Percentiles rank a stretch among this genome's conserved stretches.
Evolutionary conservation across 2,113 vertebrate genomes (phyloP).

Genomic region (Tachuris rubrigastra): DNA sequence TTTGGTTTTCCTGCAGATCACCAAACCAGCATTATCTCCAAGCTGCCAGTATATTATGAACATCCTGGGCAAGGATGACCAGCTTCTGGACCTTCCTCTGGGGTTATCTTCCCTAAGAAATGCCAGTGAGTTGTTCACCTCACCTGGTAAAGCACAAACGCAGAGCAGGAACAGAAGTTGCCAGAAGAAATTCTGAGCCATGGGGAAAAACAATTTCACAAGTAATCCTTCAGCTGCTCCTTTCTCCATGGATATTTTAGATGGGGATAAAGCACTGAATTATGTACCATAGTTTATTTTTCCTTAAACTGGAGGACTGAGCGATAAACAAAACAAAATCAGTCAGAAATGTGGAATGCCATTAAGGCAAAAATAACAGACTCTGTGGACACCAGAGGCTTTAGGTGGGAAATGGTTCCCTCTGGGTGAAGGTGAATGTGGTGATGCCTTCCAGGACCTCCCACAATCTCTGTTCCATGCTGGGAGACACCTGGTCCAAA

Average conservation of each 20-base stretch:
- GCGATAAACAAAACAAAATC: neutral
- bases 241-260: neutral
- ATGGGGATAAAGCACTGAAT: neutral
- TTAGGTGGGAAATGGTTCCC: neutral
- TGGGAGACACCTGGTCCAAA: neutral
- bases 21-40: neutral
- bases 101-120: slow-evolving; percentile 74
- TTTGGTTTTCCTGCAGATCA: slow-evolving; percentile 72
- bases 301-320: neutral
- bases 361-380: neutral
- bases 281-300: neutral
- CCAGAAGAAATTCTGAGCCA: slow-evolving; percentile 40
- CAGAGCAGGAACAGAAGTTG: slow-evolving; percentile 61
- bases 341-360: neutral
- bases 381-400: neutral
- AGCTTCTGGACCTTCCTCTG: neutral
- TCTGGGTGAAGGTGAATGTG: neutral
- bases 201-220: slow-evolving; percentile 7
- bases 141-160: slow-evolving; percentile 77
- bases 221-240: neutral
- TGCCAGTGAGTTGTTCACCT: slow-evolving; percentile 74
- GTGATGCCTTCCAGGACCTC: neutral
- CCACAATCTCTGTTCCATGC: neutral
- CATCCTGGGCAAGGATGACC: neutral
- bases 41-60: neutral